Evolutionary conservation across 2,888 invertebrate genomes (phyloP), one percentile per base, ranked within the genome.

Genomic region (Eueremaeus valkanovi): DNA sequence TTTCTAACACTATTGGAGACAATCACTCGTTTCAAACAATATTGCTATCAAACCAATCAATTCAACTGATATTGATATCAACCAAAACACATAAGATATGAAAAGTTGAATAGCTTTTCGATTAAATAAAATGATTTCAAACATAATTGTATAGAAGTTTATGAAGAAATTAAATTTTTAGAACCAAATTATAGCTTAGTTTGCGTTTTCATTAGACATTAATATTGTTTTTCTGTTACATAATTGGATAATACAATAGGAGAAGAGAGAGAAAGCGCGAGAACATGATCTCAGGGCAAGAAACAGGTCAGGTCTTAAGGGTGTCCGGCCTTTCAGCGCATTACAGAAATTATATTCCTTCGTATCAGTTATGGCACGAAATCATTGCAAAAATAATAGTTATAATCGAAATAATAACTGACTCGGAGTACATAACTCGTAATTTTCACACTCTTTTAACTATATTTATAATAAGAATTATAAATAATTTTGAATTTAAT

Each of bases 281-380:
- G 18, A 51, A 58, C 58, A 58, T 18, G 24, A 58, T 58, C 18
- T 29, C 3, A 21, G 66, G n/a, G 1, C 21, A 24, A 61, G 29
- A 66, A 33, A 31, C 33, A 31, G 33, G 63, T 63, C 66, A 18
- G 18, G 66, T 66, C 66, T 33, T 58, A 66, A 66, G 66, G 66
- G 66, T 66, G 66, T 36, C 66, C 66, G 36, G 66, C n/a, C 66
- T 66, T 66, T 66, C 66, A 66, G n/a, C 66, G 66, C 31, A 8
- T n/a, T n/a, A n/a, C 36, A 21, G 3, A 36, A 66, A 66, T 66
- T 66, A 66, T 66, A 66, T 36, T 36, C 9, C 58, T 24, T 58
- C 3, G 29, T 24, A 29, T 36, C 66, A 66, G 21, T 66, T 36
- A 66, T 66, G 21, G n/a, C 36, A 66, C 33, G 21, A 33, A 66